Conservation (phyloP, 1,140 invertebrate genomes). For the Chrysomallon squamiferum region DNA sequence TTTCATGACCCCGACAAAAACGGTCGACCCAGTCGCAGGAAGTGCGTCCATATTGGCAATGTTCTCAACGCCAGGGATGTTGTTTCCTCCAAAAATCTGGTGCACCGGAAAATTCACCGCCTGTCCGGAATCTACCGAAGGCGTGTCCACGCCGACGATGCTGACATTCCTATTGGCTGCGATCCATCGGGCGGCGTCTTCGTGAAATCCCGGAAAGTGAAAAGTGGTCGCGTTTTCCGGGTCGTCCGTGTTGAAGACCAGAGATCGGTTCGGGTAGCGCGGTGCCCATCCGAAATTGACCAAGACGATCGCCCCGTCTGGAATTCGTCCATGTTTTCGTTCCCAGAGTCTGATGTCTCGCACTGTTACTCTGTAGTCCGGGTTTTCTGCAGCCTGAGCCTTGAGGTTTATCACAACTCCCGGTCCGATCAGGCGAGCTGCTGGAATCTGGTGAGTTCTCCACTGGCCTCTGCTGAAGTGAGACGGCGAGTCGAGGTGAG, state of each 20-base stretch:
- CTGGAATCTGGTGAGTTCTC: constrained; percentile 28
- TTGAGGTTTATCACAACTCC: constrained; percentile 31
- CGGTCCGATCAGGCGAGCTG: constrained; percentile 22
- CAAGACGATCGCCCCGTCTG: constrained; percentile 37
- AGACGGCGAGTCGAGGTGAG: constrained; percentile 29
- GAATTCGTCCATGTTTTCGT: constrained; percentile 32
- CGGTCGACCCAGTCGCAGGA: constrained; percentile 28
- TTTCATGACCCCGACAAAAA: constrained; percentile 33
- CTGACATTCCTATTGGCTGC: constrained; percentile 28
- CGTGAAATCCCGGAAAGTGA: constrained; percentile 43
- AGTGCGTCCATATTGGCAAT: constrained; percentile 31
- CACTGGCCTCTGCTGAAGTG: constrained; percentile 25
- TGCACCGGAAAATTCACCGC: constrained; percentile 38
- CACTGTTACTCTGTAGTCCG: constrained; percentile 29
- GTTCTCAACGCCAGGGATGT: constrained; percentile 36
- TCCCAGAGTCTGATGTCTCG: constrained; percentile 43
- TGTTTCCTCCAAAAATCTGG: constrained; percentile 24
- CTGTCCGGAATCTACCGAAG: constrained; percentile 43
- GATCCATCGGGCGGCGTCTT: constrained; percentile 38
- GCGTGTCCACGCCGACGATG: constrained; percentile 37
- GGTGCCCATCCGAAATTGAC: constrained; percentile 48
- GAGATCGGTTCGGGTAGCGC: constrained; percentile 36
- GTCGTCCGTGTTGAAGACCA: constrained; percentile 25
- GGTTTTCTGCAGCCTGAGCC: constrained; percentile 26
- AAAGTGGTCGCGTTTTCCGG: constrained; percentile 25